These are phyloP conservation scores for Ernsta delagoae DNA, from an alignment of 2,888 invertebrate genomes.

Conservation along the genomic window DNA sequence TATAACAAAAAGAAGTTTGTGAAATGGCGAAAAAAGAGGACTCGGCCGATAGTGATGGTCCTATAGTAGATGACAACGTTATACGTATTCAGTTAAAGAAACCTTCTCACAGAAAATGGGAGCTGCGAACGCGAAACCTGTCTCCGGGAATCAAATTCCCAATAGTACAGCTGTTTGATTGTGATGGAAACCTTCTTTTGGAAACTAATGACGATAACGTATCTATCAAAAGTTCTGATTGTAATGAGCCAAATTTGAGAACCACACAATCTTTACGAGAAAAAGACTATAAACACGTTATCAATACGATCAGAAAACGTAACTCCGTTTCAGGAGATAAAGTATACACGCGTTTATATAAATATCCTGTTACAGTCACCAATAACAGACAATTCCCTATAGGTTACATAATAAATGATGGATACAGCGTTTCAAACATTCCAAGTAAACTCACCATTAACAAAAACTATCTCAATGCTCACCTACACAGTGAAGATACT, in stretches of 20 bases:
- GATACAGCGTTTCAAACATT: constrained; percentile 71
- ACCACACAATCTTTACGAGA: constrained; percentile 69
- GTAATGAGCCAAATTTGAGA: constrained; percentile 58
- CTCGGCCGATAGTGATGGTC: constrained; percentile 74
- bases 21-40: constrained; percentile 67
- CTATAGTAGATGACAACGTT: constrained; percentile 81
- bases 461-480: constrained; percentile 60
- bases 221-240: constrained; percentile 76
- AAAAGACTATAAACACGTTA: constrained; percentile 70
- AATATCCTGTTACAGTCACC: constrained; percentile 49
- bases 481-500: constrained; percentile 67
- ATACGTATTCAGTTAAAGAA: constrained; percentile 86
- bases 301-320: constrained; percentile 68
- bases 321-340: constrained; percentile 76
- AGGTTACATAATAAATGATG: constrained; percentile 59
- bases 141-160: constrained; percentile 86
- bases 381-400: constrained; percentile 37
- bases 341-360: constrained; percentile 75
- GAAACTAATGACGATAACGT: constrained; percentile 85
- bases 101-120: constrained; percentile 87
- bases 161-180: constrained; percentile 86
- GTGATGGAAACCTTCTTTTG: constrained; percentile 85
- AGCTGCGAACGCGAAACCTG: constrained; percentile 86
- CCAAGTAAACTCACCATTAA: constrained; percentile 71
- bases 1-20: constrained; percentile 47